Base-by-base conservation (phyloP, 2,888 invertebrate genomes). In the Ectobius pallidus region DNA sequence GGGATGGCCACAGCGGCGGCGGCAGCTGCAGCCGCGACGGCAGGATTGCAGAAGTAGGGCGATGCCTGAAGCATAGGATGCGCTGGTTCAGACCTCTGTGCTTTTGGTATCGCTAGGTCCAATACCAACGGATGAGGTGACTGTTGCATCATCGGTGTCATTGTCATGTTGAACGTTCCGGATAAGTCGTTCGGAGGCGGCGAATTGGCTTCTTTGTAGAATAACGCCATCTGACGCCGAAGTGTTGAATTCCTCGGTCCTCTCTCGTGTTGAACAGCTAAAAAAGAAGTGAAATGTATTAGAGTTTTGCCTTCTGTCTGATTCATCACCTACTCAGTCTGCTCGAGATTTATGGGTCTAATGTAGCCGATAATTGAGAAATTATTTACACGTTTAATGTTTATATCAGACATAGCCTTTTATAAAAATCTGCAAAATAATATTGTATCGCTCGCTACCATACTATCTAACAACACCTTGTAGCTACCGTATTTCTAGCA, bases 231-330 rank as follows among this genome's bases (percentile, higher is more conserved):
- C 85, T 98, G 98, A 16, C 97, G 90, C 4, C 96, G 89, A 39
- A 99, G 86, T 0, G 98, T 98, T 0, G 98, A 96, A 82, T 95
- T 97, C 62, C 99, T 87, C 0, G 99, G 99, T 0, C 99, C 99
- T 76, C 99, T 88, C 83, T 99, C 99, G 81, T 99, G 98, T 84
- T 99, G 99, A 2, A 99, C 99, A 73, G 99, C 99, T 95, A 86
- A 69, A 87, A 87, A 75, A 80, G 80, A 77, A 78, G n/a, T n/a
- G n/a, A n/a, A n/a, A n/a, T n/a, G n/a, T n/a, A n/a, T n/a, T n/a
- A n/a, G n/a, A n/a, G n/a, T n/a, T n/a, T n/a, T n/a, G n/a, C n/a
- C n/a, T n/a, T n/a, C n/a, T n/a, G n/a, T n/a, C n/a, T n/a, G n/a
- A n/a, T n/a, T n/a, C n/a, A n/a, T n/a, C n/a, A n/a, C n/a, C n/a